Evolutionary conservation across 1,140 invertebrate genomes (phyloP).

Genomic region (Hyphantria cunea): DNA sequence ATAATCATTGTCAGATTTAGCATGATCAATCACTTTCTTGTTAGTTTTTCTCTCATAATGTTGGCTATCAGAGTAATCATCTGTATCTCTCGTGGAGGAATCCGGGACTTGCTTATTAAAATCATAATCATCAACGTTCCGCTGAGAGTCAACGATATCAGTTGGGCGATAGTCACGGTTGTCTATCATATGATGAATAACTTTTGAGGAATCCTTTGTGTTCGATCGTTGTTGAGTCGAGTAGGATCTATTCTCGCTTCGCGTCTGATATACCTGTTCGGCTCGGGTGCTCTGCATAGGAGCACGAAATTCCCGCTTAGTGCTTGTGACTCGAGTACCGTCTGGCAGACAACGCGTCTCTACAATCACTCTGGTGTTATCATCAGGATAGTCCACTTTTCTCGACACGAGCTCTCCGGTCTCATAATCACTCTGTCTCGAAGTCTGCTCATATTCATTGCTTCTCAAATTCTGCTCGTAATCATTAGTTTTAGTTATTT

Average conservation of each 20-base stretch:
- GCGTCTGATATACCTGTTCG: constrained; percentile 55
- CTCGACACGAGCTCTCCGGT: constrained; percentile 79
- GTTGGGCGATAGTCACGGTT: constrained; percentile 36
- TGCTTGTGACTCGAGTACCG: constrained; percentile 85
- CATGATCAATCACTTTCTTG: constrained; percentile 21
- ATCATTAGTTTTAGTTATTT: constrained; percentile 46
- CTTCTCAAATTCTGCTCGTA: constrained; percentile 47
- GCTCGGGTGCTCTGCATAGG: constrained; percentile 58
- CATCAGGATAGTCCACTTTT: constrained; percentile 83
- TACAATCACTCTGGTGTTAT: constrained; percentile 84
- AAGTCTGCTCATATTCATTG: constrained; percentile 4
- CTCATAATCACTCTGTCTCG: constrained; percentile 29
- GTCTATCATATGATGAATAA: constrained; percentile 46
- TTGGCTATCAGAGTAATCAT: constrained; percentile 30
- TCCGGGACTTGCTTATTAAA: constrained; percentile 50
- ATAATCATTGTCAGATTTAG: constrained; percentile 25
- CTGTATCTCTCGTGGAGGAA: constrained; percentile 36
- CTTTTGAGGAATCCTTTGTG: constrained; percentile 52
- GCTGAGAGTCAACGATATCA: constrained; percentile 67
- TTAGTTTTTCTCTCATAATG: constrained; percentile 25
- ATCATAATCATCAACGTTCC: constrained; percentile 60
- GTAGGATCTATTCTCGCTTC: constrained; percentile 57
- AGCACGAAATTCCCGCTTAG: constrained; percentile 83
- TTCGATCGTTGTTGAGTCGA: constrained; percentile 48
- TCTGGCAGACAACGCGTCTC: constrained; percentile 85